Percentiles rank a stretch among this genome's conserved stretches.
These are phyloP conservation scores for Coleophora flavipennella DNA, from an alignment of 2,888 invertebrate genomes.

Conservation along the genomic window DNA sequence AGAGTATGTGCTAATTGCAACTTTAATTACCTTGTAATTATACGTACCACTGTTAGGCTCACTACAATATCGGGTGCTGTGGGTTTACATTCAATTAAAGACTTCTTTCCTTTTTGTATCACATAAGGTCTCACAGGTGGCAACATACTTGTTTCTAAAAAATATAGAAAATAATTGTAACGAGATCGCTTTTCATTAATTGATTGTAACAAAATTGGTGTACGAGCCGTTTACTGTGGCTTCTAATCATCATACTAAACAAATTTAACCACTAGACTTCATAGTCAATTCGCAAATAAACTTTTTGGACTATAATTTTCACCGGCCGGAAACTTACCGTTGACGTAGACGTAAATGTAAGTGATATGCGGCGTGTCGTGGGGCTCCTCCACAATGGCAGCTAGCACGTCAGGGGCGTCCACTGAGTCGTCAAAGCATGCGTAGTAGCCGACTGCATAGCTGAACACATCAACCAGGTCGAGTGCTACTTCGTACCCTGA, in stretches of 20 bases:
- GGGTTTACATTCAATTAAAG: conserved; percentile 61
- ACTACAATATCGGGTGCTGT: conserved; percentile 56
- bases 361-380: conserved; percentile 41
- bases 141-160: conserved; percentile 59
- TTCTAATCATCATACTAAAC: too few species aligned
- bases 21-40: conserved; percentile 11
- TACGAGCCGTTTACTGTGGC: too few species aligned
- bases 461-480: conserved; percentile 52
- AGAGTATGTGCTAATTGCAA: not conserved
- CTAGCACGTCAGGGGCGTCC: conserved; percentile 34
- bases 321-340: conserved; percentile 40
- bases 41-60: conserved; percentile 53
- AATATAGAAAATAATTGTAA: conserved; percentile 23
- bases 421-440: conserved; percentile 63
- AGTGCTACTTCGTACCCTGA: conserved; percentile 57
- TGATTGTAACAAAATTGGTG: too few species aligned
- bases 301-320: not conserved
- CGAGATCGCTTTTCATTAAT: not conserved
- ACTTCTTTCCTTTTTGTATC: conserved; percentile 33
- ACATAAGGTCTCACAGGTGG: conserved; percentile 55
- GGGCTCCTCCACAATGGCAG: conserved; percentile 43
- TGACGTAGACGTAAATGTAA: conserved; percentile 58
- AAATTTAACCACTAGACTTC: too few species aligned
- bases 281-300: too few species aligned
- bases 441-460: conserved; percentile 69